Evolutionary conservation across 2,113 vertebrate species (phyloP), one percentile per base, ranked within the genome.

Genomic region (Raja brachyura): DNA sequence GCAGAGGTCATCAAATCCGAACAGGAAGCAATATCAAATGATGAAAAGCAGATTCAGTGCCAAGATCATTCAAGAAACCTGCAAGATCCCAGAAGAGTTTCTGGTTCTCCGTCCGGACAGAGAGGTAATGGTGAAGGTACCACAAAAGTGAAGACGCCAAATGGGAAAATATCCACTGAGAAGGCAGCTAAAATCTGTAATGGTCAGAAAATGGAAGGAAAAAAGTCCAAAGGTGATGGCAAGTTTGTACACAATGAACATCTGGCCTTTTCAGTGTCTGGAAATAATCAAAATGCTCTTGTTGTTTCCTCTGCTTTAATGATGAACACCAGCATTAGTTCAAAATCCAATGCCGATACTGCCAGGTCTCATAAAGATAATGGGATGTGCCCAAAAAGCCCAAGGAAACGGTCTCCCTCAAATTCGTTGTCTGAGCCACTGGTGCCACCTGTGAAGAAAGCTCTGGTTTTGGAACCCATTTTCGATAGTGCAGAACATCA

Each of bases 391-490:
- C 96, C 96, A 93, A 98, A 96, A 95, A 97, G 97, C 95, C 97
- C 97, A 90, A 96, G 98, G 94, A 99, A 99, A 95, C 97, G 99
- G 94, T 96, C 97, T 0, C 96, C 90, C 68, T 92, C 97, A 93
- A 95, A 96, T 93, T 93, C 96, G 20, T 95, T 97, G 94, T 97
- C 97, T 93, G 97, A 98, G 93, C 95, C 97, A 66, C 98, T 98
- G 94, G 96, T 97, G 93, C 97, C 97, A 70, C 98, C 98, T 93
- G 94, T 98, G 94, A 99, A 99, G 96, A 98, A 98, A 93, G 96
- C 96, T 81, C 97, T 98, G 77, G 95, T 98, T 94, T 96, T 97
- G 88, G 97, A 97, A 94, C 96, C 97, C 93, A 93, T 97, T 93
- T 70, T 93, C 93, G 95, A 94, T 93, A 94, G 93, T 83, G 0